Conservation (phyloP, 2,113 vertebrate genomes). For the Paramisgurnus dabryanus region DNA sequence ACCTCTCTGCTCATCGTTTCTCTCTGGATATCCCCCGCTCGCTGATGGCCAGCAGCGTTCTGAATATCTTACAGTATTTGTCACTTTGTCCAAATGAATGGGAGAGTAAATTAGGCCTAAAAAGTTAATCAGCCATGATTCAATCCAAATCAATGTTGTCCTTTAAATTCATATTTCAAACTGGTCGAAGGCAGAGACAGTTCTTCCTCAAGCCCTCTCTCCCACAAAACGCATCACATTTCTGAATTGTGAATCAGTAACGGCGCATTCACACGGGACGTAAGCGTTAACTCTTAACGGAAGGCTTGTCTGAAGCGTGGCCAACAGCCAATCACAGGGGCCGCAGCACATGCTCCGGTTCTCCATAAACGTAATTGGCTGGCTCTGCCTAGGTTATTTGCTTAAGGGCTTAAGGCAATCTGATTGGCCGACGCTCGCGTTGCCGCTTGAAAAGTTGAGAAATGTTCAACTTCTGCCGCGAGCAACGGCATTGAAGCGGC, state of each 20-base stretch:
- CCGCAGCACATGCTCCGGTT: too few species aligned
- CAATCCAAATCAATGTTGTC: constrained; percentile 35
- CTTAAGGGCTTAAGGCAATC: too few species aligned
- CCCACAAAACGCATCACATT: background rate
- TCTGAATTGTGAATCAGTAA: constrained; percentile 48
- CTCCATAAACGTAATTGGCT: too few species aligned
- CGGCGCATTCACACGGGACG: too few species aligned
- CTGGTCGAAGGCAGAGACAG: constrained; percentile 18
- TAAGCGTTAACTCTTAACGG: too few species aligned
- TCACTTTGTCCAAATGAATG: constrained; percentile 41
- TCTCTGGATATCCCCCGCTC: background rate
- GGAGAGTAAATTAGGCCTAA: constrained; percentile 53
- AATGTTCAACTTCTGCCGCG: too few species aligned
- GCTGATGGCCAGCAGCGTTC: background rate
- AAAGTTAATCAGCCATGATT: constrained; percentile 53
- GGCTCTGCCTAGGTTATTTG: too few species aligned
- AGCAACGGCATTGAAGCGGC: too few species aligned
- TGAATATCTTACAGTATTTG: constrained; percentile 38
- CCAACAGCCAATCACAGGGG: too few species aligned
- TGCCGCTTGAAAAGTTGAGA: too few species aligned
- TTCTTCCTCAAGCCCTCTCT: constrained; percentile 19
- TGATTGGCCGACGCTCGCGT: too few species aligned
- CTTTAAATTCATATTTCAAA: constrained; percentile 46
- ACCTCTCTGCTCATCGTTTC: background rate
- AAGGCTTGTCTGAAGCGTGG: too few species aligned